Conservation (phyloP, 2,113 vertebrate genomes). For the Lagopus leucura region DNA sequence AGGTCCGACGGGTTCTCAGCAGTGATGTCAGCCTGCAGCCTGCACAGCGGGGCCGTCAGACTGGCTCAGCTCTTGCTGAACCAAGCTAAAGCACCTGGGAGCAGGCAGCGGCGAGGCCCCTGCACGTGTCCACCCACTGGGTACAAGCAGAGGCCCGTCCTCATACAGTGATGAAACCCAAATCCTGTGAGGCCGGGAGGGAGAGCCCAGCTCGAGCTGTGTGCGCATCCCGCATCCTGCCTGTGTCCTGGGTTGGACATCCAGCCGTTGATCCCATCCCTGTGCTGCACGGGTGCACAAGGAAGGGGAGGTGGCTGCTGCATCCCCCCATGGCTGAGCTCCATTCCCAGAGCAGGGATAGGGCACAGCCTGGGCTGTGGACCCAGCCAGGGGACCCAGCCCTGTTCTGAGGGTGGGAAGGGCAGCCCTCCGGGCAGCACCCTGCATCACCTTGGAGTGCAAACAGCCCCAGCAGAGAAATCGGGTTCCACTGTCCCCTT, state of each 20-base stretch:
- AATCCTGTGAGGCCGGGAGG: neutral
- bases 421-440: neutral
- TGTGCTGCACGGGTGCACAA: rapidly evolving
- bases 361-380: rapidly evolving
- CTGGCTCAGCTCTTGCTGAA: conserved; percentile 58
- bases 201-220: neutral
- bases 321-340: rapidly evolving
- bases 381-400: neutral
- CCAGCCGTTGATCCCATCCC: neutral
- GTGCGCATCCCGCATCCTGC: neutral
- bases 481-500: neutral
- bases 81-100: neutral
- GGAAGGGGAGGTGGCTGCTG: neutral
- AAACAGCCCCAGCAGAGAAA: neutral
- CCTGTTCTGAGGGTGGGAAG: neutral
- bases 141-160: conserved; percentile 1
- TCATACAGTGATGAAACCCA: neutral
- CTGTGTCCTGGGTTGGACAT: neutral
- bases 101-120: neutral
- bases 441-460: neutral
- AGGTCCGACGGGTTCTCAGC: conserved; percentile 29
- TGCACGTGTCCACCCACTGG: neutral
- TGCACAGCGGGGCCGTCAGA: neutral
- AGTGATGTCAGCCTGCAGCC: conserved; percentile 22
- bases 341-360: rapidly evolving